These are phyloP conservation scores for Dynastes grantii DNA, from an alignment of 2,888 invertebrate genomes.

Conservation along the genomic window DNA sequence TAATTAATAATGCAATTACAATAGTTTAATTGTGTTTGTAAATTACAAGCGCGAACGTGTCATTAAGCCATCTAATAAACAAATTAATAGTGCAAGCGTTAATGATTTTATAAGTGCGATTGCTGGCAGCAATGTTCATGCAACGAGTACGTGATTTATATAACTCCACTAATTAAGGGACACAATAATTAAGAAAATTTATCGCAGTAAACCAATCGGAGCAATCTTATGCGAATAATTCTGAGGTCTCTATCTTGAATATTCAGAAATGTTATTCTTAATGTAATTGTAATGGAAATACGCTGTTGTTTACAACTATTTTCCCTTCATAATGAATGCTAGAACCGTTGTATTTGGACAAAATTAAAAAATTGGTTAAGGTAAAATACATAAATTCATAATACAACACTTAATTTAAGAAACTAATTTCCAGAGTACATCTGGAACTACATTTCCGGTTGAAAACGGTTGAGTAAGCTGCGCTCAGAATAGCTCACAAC, in stretches of 20 bases:
- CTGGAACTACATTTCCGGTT: neutral
- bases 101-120: slow-evolving; percentile 15
- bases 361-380: neutral
- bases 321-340: neutral
- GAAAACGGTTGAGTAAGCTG: neutral
- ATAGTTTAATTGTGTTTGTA: slow-evolving; percentile 19
- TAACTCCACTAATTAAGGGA: slow-evolving; percentile 12
- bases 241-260: neutral
- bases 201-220: slow-evolving; percentile 1
- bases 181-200: neutral
- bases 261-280: too few species aligned
- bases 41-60: neutral
- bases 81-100: slow-evolving; percentile 4
- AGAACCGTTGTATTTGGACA: neutral
- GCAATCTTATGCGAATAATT: neutral
- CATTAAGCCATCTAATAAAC: slow-evolving; percentile 21
- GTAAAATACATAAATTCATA: neutral
- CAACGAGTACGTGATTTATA: slow-evolving; percentile 25
- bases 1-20: slow-evolving; percentile 11
- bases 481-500: neutral
- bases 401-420: neutral
- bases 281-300: too few species aligned
- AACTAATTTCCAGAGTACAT: neutral
- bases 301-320: too few species aligned
- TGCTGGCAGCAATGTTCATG: slow-evolving; percentile 8